These are phyloP conservation scores for Metaphire vulgaris DNA, from an alignment of 1,140 invertebrate genomes.

Conservation along the genomic window DNA sequence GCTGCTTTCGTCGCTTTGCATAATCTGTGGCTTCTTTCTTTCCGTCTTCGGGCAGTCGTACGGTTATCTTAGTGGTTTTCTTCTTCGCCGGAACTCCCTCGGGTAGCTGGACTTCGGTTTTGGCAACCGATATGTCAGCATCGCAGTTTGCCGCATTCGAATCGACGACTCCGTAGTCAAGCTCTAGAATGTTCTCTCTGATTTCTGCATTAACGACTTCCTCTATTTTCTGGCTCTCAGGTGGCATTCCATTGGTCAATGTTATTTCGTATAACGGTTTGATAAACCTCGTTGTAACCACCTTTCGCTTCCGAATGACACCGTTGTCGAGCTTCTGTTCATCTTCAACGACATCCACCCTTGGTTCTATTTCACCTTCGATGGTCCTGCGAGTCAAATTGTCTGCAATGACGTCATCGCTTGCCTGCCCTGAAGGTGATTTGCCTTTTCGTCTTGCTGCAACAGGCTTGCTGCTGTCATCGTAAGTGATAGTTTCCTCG, in stretches of 20 bases:
- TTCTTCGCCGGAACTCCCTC: conserved; percentile 1
- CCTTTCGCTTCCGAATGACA: not conserved
- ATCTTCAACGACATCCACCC: not conserved
- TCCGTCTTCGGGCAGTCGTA: not conserved
- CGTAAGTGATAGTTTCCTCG: not conserved
- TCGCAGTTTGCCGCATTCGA: not conserved
- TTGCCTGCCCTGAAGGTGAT: not conserved
- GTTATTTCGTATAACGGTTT: not conserved
- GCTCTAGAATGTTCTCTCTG: conserved; percentile 1
- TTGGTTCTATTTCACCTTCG: conserved; percentile 13
- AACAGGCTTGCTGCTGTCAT: not conserved
- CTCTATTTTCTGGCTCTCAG: not conserved
- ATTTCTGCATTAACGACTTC: conserved; percentile 9
- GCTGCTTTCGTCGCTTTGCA: not conserved
- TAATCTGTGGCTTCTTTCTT: too few relatives aligned
- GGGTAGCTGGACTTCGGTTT: not conserved
- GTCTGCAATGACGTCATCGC: not conserved
- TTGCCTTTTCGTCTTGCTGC: not conserved
- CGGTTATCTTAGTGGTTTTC: conserved; percentile 14
- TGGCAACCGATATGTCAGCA: not conserved
- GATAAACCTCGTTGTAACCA: not conserved
- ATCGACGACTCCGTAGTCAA: conserved; percentile 7
- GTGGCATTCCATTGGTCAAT: conserved; percentile 1
- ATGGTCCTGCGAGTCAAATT: not conserved
- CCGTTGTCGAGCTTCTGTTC: not conserved